Conservation (phyloP, 2,113 vertebrate genomes). For the Microcebus griseorufus region DNA sequence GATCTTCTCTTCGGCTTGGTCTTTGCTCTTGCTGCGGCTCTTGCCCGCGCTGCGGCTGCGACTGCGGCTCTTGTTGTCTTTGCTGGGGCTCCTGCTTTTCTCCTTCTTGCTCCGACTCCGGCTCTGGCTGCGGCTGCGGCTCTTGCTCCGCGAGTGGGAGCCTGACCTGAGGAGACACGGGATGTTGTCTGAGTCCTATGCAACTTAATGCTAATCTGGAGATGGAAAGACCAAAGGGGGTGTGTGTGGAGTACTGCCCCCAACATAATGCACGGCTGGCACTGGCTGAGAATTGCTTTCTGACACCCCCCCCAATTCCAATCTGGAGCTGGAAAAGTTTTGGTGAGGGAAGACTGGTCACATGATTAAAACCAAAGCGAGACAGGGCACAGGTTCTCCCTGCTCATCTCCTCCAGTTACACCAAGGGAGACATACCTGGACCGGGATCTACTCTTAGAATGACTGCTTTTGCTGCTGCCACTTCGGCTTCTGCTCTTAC, state of each 20-base stretch:
- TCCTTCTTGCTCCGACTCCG: slow-evolving; percentile 87
- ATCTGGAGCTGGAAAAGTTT: not conserved
- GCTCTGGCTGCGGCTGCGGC: slow-evolving; percentile 88
- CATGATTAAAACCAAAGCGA: not conserved
- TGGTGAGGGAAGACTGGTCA: not conserved
- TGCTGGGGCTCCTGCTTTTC: slow-evolving; percentile 90
- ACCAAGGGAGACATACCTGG: slow-evolving; percentile 86
- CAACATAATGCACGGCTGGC: rapidly evolving
- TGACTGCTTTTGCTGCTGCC: slow-evolving; percentile 93
- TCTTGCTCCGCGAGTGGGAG: slow-evolving; percentile 91
- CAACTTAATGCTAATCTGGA: not conserved
- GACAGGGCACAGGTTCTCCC: rapidly evolving
- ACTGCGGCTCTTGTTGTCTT: slow-evolving; percentile 87
- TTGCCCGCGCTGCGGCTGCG: slow-evolving; percentile 85
- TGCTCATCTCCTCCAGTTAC: rapidly evolving
- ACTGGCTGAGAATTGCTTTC: not conserved
- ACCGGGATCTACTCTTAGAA: slow-evolving; percentile 89
- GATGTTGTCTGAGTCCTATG: not conserved
- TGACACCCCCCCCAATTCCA: not conserved
- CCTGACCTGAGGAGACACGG: slow-evolving; percentile 86
- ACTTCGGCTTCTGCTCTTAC: slow-evolving; percentile 94
- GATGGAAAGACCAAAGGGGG: not conserved
- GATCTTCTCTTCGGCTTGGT: slow-evolving; percentile 80
- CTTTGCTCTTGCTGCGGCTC: slow-evolving; percentile 84
- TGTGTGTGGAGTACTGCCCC: not conserved